Evolutionary conservation across 2,113 vertebrate genomes (phyloP).

Genomic region (Ranitomeya imitator): DNA sequence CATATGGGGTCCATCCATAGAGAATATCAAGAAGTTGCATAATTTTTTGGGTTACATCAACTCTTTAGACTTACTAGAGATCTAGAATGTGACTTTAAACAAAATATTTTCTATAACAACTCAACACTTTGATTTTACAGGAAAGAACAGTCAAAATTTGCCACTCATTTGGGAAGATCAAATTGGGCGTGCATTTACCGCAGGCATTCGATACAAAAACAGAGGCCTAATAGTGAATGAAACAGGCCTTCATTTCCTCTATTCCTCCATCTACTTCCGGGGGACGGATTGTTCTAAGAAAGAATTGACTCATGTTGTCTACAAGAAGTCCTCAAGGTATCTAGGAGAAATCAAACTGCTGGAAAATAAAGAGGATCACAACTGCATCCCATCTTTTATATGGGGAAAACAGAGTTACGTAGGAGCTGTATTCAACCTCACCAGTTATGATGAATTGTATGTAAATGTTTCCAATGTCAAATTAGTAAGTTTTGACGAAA

Average conservation of each 20-base stretch:
- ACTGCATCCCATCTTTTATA: slow-evolving; percentile 59
- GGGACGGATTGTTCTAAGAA: slow-evolving; percentile 65
- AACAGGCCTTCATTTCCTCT: slow-evolving; percentile 82
- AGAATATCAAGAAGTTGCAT: background rate
- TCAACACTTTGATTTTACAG: slow-evolving; percentile 58
- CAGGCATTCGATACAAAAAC: slow-evolving; percentile 73
- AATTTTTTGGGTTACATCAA: background rate
- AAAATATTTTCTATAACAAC: background rate
- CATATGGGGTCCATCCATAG: background rate
- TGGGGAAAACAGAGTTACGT: slow-evolving; percentile 76
- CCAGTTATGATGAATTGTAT: slow-evolving; percentile 67
- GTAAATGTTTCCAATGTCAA: slow-evolving; percentile 71
- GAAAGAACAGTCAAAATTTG: slow-evolving; percentile 62
- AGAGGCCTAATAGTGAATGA: slow-evolving; percentile 78
- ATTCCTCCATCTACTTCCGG: slow-evolving; percentile 81
- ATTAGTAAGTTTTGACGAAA: slow-evolving; percentile 73
- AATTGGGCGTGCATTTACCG: slow-evolving; percentile 70
- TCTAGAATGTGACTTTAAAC: background rate
- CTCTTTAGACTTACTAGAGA: background rate
- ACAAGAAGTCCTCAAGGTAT: slow-evolving; percentile 66
- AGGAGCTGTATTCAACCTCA: slow-evolving; percentile 73
- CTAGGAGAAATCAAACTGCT: slow-evolving; percentile 68
- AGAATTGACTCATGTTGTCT: slow-evolving; percentile 72
- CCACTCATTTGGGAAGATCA: slow-evolving; percentile 78
- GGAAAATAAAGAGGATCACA: slow-evolving; percentile 70